A percentile compares a stretch with the other conserved stretches of the same genome.
Conservation (phyloP, 2,113 vertebrate genomes). For the Sialia sialis region DNA sequence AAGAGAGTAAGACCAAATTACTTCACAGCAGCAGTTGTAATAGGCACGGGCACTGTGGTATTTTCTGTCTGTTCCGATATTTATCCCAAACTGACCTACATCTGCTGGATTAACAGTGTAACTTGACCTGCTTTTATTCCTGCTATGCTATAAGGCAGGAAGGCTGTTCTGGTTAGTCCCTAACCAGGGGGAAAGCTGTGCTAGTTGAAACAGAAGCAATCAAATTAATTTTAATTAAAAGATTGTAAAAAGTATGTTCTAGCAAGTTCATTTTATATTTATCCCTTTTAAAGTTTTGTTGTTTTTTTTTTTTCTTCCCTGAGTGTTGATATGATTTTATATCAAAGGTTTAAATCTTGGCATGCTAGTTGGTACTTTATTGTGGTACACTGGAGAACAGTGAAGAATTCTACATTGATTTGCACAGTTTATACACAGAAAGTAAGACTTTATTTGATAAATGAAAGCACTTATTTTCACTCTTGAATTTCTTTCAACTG, state of each 20-base stretch:
- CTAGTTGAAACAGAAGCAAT: constrained; percentile 10
- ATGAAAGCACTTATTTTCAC: not conserved
- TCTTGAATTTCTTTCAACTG: not conserved
- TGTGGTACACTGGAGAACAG: not conserved
- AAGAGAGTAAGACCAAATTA: constrained; percentile 33
- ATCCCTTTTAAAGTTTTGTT: rapidly evolving
- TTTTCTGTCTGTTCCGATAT: constrained; percentile 64
- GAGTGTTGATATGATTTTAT: not conserved
- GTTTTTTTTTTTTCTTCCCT: not conserved
- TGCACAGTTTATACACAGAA: not conserved
- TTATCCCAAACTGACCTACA: constrained; percentile 79
- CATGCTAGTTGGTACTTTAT: not conserved
- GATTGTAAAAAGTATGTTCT: not conserved
- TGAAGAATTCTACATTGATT: not conserved
- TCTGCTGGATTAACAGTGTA: constrained; percentile 71
- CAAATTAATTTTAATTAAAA: not conserved
- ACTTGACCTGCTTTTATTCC: constrained; percentile 71
- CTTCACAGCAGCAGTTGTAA: constrained; percentile 36
- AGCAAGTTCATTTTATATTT: not conserved
- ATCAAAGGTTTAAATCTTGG: not conserved
- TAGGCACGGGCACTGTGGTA: constrained; percentile 27
- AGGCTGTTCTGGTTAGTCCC: constrained; percentile 29
- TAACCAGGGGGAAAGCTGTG: not conserved
- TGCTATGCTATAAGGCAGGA: constrained; percentile 16
- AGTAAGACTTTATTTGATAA: not conserved